Evolutionary conservation across 2,113 vertebrate genomes (phyloP).

Genomic region (Heloderma charlesbogerti): DNA sequence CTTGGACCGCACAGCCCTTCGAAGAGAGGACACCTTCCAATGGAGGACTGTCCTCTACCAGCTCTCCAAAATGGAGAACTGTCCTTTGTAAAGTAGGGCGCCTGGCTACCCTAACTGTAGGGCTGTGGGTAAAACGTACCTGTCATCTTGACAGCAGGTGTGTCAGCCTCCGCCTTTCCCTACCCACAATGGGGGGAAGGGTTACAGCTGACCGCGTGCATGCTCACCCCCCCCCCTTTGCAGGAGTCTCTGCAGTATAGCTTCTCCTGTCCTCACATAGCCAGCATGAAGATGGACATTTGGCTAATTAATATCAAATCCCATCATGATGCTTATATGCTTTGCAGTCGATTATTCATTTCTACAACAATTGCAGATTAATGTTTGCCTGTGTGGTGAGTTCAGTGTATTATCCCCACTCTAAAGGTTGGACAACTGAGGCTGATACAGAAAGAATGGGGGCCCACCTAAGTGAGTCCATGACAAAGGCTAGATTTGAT

Average conservation of each 20-base stretch:
- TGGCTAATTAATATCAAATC: not conserved
- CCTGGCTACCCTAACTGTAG: too few relatives aligned
- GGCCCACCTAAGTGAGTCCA: not conserved
- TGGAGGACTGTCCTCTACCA: too few relatives aligned
- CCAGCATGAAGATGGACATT: not conserved
- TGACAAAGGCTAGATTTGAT: not conserved
- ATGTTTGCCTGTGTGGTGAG: not conserved
- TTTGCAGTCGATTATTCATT: not conserved
- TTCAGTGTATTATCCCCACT: not conserved
- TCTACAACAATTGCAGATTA: not conserved
- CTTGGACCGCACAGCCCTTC: too few relatives aligned
- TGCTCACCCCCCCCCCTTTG: not conserved
- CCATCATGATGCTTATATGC: not conserved
- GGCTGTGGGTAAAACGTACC: too few relatives aligned
- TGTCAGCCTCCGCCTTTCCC: too few relatives aligned
- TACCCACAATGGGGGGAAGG: not conserved
- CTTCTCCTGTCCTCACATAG: accelerated
- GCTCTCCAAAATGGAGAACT: too few relatives aligned
- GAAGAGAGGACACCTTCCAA: too few relatives aligned
- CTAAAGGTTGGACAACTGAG: not conserved
- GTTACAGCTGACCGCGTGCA: not conserved
- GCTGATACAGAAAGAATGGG: not conserved
- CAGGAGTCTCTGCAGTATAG: not conserved
- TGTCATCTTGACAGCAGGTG: too few relatives aligned
- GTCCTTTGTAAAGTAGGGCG: too few relatives aligned